These are phyloP conservation scores for Hypocryptadius cinnamomeus DNA, from an alignment of 2,113 vertebrate genomes.

Conservation along the genomic window DNA sequence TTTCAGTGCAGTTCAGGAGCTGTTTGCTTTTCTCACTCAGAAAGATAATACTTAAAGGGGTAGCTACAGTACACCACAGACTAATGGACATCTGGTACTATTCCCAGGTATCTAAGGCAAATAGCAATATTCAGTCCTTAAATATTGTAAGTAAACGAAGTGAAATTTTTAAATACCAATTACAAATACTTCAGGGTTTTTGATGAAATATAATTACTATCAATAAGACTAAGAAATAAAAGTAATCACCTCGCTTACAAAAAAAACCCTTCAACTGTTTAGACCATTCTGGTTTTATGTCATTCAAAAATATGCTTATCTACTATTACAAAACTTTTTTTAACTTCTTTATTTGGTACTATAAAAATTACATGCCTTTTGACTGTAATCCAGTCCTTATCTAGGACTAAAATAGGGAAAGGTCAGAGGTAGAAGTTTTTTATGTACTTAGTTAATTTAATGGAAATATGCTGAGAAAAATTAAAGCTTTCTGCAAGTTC, in stretches of 20 bases:
- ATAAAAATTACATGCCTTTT: conserved; percentile 3
- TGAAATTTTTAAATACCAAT: neutral
- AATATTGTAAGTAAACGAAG: neutral
- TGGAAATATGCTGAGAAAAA: neutral
- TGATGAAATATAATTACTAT: neutral
- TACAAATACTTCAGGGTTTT: neutral
- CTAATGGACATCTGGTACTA: neutral
- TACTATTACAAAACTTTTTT: neutral
- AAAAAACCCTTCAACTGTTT: neutral
- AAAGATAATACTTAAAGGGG: conserved; percentile 3
- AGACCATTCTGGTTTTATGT: neutral
- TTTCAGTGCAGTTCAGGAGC: neutral
- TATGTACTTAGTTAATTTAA: conserved; percentile 5
- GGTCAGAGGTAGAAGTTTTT: neutral
- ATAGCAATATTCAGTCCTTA: neutral
- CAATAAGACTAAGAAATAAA: neutral
- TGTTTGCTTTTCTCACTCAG: conserved; percentile 19
- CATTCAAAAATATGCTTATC: neutral
- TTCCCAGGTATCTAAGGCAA: conserved; percentile 12
- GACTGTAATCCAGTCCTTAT: conserved; percentile 8
- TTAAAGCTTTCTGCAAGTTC: neutral
- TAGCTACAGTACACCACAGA: neutral
- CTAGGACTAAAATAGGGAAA: neutral
- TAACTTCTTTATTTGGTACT: conserved; percentile 1
- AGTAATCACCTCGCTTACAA: neutral